Conservation (phyloP, 2,797 vertebrate genomes). For the Anolis apletophallus region DNA sequence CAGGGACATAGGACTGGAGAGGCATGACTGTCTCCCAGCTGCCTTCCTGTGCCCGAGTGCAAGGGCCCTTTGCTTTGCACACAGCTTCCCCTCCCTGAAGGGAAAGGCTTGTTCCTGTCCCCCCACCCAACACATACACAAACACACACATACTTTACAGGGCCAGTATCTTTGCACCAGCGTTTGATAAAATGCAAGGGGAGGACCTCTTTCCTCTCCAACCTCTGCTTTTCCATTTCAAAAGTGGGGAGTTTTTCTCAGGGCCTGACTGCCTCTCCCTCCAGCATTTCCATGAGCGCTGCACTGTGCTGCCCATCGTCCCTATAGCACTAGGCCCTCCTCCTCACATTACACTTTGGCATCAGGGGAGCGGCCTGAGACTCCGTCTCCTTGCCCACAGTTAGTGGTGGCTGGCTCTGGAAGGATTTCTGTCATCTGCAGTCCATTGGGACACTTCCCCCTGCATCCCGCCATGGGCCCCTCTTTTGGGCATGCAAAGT, state of each 20-base stretch:
- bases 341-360: not conserved
- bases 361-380: not conserved
- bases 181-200: slow-evolving; percentile 21
- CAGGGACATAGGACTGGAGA: not conserved
- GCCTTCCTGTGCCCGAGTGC: not conserved
- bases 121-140: no score
- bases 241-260: slow-evolving; percentile 10
- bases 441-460: not conserved
- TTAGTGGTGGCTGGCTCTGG: not conserved
- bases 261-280: not conserved
- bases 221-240: not conserved
- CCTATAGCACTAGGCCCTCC: not conserved
- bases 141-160: not conserved
- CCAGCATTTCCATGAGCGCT: not conserved
- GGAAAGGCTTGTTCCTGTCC: not conserved
- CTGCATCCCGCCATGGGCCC: not conserved
- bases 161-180: slow-evolving; percentile 28
- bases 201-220: not conserved
- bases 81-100: not conserved
- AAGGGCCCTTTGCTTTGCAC: slow-evolving; percentile 11
- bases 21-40: not conserved
- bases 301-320: not conserved
- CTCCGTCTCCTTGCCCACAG: not conserved
- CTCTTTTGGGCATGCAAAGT: not conserved
- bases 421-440: not conserved